Base-by-base conservation (phyloP, 2,113 vertebrate species). In the Ochotona princeps region DNA sequence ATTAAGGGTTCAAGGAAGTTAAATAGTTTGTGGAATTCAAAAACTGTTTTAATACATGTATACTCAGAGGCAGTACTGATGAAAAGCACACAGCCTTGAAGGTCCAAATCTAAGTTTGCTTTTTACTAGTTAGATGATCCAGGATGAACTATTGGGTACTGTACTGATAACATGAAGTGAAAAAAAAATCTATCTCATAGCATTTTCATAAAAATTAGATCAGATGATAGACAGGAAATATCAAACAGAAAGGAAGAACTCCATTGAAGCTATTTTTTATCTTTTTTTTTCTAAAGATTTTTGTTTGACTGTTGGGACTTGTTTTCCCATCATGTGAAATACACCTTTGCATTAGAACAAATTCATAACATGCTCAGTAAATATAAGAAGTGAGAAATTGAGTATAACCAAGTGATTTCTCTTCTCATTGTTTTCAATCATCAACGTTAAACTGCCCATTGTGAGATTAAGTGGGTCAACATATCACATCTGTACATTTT, bases 391-490 rank as follows among this genome's bases (percentile, higher is more conserved):
- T 92, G 83, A 25, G 4, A 5, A 78, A 49, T 30, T 90, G 51
- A 84, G 14, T 82, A 18, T 23, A 35, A 54, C 15, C 69, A 76
- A 83, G 20, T 73, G 26, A 82, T 88, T 95, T 54, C 47, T 92
- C 1, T 66, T 8, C 7, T 83, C 4, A 32, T 74, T 25, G 2
- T 60, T 91, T 82, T 25, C 44, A 83, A 60, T 13, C 51, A 57
- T 30, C 26, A 74, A 74, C 20, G 87, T 89, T 87, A 93, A 78
- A 83, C n/a, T 86, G 4, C 35, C 61, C 49, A 2, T 94, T 92
- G 57, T 47, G 69, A 83, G 47, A 61, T 78, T 78, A 90, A 28
- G 15, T 47, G 7, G 11, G 44, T 85, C 5, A 75, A 66, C 69
- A 47, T 73, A 32, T 49, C 15, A 17, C 85, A 74, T 3, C 82